Evolutionary conservation across 2,113 vertebrate species (phyloP), one percentile per base, ranked within the genome.

Genomic region (Callipepla squamata): DNA sequence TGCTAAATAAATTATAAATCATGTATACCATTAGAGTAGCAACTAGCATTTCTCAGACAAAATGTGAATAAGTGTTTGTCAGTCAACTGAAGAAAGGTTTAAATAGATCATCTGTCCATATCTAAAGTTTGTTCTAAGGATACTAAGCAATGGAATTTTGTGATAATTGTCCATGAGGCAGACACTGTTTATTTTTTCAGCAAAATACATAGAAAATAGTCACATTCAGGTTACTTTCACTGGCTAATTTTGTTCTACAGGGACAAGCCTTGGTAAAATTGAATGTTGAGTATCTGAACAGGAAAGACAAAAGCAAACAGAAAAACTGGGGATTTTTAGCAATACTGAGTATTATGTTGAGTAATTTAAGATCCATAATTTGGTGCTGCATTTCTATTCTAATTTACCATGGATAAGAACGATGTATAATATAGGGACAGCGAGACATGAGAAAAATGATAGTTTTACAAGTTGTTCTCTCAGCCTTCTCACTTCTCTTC

Each of bases 1-100:
- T 94, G 94, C 90, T 94, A 97, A 97, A 94, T 75, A 95, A 95
- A 94, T 85, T 95, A 95, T 93, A 69, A 80, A 93, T 92, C 95
- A 87, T 93, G 88, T 73, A 82, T 80, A 84, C 58, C 93, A 90
- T 51, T 92, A 51, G 62, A 94, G 87, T 23, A 85, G 22, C n/a
- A 80, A n/a, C 55, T 62, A 84, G 36, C 8, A 42, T 84, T 84
- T 87, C 66, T 75, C 32, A 45, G 68, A 13, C 34, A 18, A 19
- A 21, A 8, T 70, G 55, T 70, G 85, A 94, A 62, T 59, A 81
- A 87, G 14, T 65, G 14, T 80, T 90, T 81, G 19, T 57, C 78
- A 76, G 70, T 76, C 44, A 76, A 18, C 6, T 72, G 34, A 53
- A 65, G 58, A 25, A 76, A 47, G 42, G 11, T 16, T 48, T 62